Base-by-base conservation (phyloP, 1,140 invertebrate species). In the Hyles euphorbiae region DNA sequence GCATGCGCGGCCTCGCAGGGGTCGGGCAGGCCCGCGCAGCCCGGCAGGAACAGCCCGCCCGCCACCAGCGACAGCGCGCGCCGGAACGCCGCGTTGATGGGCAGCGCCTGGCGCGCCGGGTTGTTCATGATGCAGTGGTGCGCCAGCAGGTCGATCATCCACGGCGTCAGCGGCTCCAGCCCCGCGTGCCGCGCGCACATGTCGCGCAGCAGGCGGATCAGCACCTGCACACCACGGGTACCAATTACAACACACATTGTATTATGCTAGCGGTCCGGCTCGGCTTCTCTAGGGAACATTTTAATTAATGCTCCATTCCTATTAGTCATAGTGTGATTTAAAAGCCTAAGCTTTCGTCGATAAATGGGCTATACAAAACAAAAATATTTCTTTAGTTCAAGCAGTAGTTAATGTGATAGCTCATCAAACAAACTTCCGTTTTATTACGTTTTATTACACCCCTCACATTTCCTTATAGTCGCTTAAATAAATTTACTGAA, bases 91-190 rank as follows among this genome's bases (percentile, higher is more conserved):
- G 95, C 91, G 77, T 98, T 97, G 56, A 99, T 95, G 1, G 98
- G 94, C 51, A 99, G 86, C 2, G 98, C 97, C 89, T 98, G 97
- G 43, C 98, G 89, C 53, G 94, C 95, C 0, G 97, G 97, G 88
- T 98, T 99, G 85, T 98, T 98, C 94, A 99, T 97, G 60, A 99
- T 97, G 47, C 97, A 95, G 90, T 98, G 97, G 87, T 99, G 98
- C 2, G 97, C 97, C 70, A 99, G 89, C 10, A 99, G 90, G 89
- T 99, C 98, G 33, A 99, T 90, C 93, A 99, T 98, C 98, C 98
- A 99, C 1, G 98, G 96, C 7, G 95, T 97, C 0, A 99, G 89
- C 3, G 97, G 94, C 60, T 96, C 92, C 48, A 99, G 93, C 3
- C 97, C 97, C 67, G 97, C 93, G 88, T 98, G 98, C 56, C 98